phyloP scores from a whole-genome alignment of 2,888 invertebrate species.

The Epistrophe eligans region DNA sequence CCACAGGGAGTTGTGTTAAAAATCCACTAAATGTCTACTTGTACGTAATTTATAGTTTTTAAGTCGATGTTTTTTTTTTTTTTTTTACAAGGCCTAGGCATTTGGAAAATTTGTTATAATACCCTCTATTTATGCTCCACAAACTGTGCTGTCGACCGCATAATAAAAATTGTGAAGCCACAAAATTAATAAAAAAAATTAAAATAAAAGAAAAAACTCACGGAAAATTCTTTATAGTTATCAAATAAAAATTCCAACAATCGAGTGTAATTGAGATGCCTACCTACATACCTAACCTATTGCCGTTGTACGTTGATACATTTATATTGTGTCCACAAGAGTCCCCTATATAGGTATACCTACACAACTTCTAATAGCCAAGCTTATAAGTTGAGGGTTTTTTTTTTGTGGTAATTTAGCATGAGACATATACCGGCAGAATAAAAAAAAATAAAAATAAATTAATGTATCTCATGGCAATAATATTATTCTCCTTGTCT shows the following conservation, averaged over 20 bases:
- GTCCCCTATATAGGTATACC: constrained; percentile 3
- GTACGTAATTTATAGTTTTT: constrained; percentile 60
- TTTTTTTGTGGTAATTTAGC: constrained; percentile 29
- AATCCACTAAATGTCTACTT: constrained; percentile 67
- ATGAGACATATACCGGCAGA: constrained; percentile 1
- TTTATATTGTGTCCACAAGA: neutral
- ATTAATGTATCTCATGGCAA: constrained; percentile 28
- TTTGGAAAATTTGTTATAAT: constrained; percentile 59
- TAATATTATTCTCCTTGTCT: constrained; percentile 22
- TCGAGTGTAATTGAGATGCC: constrained; percentile 63
- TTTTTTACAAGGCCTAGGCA: neutral
- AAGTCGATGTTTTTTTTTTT: constrained; percentile 29
- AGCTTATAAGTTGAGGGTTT: constrained; percentile 2
- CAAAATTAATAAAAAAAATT: constrained; percentile 1
- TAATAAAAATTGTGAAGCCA: constrained; percentile 39
- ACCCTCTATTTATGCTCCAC: neutral
- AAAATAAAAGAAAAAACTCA: neutral
- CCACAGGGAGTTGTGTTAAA: constrained; percentile 60
- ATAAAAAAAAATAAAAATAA: constrained; percentile 13
- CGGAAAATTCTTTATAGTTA: constrained; percentile 42
- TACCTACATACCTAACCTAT: neutral
- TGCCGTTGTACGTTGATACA: neutral
- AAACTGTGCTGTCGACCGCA: constrained; percentile 31
- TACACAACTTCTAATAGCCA: neutral
- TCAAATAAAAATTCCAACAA: constrained; percentile 63